Base-by-base conservation (phyloP, 2,888 invertebrate genomes). In the Drosophila emarginata region DNA sequence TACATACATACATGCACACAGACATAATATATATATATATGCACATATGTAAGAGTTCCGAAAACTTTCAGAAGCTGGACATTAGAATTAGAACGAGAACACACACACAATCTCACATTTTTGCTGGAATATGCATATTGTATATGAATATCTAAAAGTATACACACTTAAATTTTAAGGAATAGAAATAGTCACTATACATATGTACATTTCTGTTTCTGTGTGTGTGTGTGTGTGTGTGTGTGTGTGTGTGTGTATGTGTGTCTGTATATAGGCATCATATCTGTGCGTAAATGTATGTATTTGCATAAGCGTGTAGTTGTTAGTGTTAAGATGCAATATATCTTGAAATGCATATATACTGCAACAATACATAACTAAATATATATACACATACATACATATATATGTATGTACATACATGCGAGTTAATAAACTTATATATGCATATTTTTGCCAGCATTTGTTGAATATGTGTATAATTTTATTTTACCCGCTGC, bases 91-190 rank as follows among this genome's bases (percentile, higher is more conserved):
- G 75, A 72, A 82, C 77, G 77, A 66, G 69, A 68, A 58, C 45
- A 69, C 72, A 69, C 72, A 73, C 63, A 77, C 77, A 53, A 54
- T 65, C 45, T 52, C 56, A 77, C 51, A 72, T 65, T 66, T 69
- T 71, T 67, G 62, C 71, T 53, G 63, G 59, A 79, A 81, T 79
- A 81, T 81, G 73, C 85, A 85, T 85, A 68, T 85, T 81, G 82
- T 76, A 79, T 85, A 85, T 76, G 79, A 72, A 79, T 79, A 76
- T 87, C 67, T 23, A 51, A 32, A 64, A 26, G 45, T 58, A 69
- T 70, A 56, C 65, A 53, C 59, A 32, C 45, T 59, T 66, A 74
- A 87, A 70, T 81, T 85, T 85, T 72, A 79, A 81, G 82, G 28
- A 36, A 40, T 40, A 71, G 61, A 60, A 61, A 39, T 70, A 70